Conservation (phyloP, 2,797 vertebrate genomes). For the Eidolon dupreanum region DNA sequence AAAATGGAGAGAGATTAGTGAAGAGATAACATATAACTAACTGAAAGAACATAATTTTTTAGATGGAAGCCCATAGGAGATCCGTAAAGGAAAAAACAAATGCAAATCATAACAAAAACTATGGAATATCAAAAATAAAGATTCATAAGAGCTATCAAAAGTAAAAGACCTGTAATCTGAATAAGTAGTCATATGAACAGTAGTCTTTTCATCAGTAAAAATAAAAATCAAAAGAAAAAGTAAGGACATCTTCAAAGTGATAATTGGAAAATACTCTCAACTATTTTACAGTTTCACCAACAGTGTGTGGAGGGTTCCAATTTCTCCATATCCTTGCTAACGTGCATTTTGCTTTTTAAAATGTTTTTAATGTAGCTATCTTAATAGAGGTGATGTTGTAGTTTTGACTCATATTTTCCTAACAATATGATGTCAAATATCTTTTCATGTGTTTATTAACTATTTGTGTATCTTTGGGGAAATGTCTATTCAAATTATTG, state of each 20-base stretch:
- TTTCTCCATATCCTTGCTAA: not conserved
- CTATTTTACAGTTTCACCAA: not conserved
- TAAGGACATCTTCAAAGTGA: not conserved
- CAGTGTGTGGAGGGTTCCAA: not conserved
- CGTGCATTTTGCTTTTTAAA: not conserved
- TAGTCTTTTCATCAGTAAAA: not conserved
- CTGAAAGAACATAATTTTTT: not conserved
- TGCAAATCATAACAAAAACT: not conserved
- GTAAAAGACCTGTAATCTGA: not conserved
- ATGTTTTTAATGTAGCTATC: not conserved
- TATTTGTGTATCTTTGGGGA: not conserved
- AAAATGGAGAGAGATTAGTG: not conserved
- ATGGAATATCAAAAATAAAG: not conserved
- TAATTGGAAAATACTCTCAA: not conserved
- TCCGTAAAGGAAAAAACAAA: not conserved
- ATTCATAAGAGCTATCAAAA: not conserved
- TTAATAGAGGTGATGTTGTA: not conserved
- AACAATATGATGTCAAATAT: not conserved
- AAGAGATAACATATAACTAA: not conserved
- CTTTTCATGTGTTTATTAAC: not conserved
- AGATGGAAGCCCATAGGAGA: not conserved
- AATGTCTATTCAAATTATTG: not conserved
- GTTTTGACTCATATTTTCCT: not conserved
- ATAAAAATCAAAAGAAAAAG: not conserved
- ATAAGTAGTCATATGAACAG: not conserved